These are phyloP conservation scores for Laticauda colubrina DNA, from an alignment of 2,113 vertebrate species.

Conservation along the genomic window DNA sequence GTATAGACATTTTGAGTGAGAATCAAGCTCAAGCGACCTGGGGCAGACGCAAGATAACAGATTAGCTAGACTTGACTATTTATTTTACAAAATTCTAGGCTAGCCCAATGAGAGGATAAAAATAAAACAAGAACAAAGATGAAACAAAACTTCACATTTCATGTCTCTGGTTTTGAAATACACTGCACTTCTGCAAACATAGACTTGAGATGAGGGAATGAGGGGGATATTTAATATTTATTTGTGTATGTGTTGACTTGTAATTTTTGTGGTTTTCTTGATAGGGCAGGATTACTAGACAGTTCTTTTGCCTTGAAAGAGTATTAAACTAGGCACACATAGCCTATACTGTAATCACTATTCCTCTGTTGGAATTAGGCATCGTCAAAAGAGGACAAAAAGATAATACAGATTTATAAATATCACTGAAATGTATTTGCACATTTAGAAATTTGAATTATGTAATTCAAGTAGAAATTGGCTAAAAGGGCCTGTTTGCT, in stretches of 20 bases:
- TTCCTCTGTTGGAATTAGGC: neutral
- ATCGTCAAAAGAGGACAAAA: neutral
- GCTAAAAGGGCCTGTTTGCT: neutral
- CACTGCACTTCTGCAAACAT: neutral
- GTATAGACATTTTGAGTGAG: neutral
- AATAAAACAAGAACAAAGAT: neutral
- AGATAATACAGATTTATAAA: neutral
- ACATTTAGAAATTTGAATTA: neutral
- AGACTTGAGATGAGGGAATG: no score
- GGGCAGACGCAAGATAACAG: neutral
- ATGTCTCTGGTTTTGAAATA: neutral
- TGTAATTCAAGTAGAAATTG: neutral
- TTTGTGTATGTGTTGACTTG: neutral
- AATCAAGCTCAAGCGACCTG: neutral
- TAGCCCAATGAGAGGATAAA: neutral
- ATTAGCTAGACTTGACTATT: neutral
- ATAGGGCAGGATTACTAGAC: neutral
- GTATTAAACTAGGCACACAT: neutral
- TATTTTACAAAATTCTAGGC: neutral
- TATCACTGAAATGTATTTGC: neutral
- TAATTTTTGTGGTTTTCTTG: neutral
- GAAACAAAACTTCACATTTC: neutral
- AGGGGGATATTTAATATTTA: neutral
- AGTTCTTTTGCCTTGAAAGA: neutral
- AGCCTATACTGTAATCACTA: neutral